A percentile compares a stretch with the other conserved stretches of the same genome.
Evolutionary conservation across 2,113 vertebrate species (phyloP).

Genomic region (Rhombomys opimus): DNA sequence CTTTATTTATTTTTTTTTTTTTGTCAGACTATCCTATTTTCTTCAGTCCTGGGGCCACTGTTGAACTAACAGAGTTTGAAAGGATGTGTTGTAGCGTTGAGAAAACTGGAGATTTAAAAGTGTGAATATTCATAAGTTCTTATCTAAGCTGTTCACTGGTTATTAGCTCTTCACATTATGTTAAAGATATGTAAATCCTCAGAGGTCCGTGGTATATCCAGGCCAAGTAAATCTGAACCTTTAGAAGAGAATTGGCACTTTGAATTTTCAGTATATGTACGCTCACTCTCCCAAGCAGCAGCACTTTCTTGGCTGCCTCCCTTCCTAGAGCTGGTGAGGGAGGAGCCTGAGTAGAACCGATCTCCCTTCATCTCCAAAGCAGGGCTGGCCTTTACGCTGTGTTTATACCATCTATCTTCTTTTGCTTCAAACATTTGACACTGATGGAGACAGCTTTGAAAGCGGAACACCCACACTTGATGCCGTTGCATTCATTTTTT

Average conservation of each 20-base stretch:
- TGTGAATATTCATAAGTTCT: slow-evolving; percentile 87
- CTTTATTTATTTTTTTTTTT: background rate
- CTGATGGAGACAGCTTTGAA: slow-evolving; percentile 40
- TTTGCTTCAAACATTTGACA: slow-evolving; percentile 38
- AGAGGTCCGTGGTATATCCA: slow-evolving; percentile 70
- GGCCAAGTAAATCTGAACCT: slow-evolving; percentile 76
- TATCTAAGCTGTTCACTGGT: slow-evolving; percentile 85
- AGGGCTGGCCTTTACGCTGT: slow-evolving; percentile 20
- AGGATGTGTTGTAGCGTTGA: slow-evolving; percentile 43
- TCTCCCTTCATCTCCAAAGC: slow-evolving; percentile 46
- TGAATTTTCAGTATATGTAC: slow-evolving; percentile 64
- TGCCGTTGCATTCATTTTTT: slow-evolving; percentile 41
- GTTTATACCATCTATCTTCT: slow-evolving; percentile 35
- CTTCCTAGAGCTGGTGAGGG: background rate
- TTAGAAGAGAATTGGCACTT: background rate
- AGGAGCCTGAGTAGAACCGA: background rate
- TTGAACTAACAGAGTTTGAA: slow-evolving; percentile 71
- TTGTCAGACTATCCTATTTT: slow-evolving; percentile 42
- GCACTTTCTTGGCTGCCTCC: background rate
- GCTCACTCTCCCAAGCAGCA: background rate
- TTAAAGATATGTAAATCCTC: slow-evolving; percentile 83
- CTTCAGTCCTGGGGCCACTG: slow-evolving; percentile 40
- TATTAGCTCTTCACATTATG: slow-evolving; percentile 83
- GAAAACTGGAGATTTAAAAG: slow-evolving; percentile 76
- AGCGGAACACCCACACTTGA: slow-evolving; percentile 68